Base-by-base conservation (phyloP, 2,113 vertebrate genomes). In the Nerophis lumbriciformis region DNA sequence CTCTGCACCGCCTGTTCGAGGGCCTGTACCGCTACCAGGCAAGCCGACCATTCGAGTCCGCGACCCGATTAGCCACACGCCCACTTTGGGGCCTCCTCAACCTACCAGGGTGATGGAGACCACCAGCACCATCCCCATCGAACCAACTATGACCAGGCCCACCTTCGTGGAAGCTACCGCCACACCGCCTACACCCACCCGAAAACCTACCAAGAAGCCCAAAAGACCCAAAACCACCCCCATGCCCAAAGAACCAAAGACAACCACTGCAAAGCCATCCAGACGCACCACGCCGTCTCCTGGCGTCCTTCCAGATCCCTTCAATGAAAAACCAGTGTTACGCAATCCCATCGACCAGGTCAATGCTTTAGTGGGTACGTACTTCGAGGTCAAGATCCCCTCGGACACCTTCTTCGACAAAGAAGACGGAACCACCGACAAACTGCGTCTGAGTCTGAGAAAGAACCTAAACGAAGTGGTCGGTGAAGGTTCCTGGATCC, bases 381-480 rank as follows among this genome's bases (percentile, higher is more conserved):
- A 99, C 60, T 99, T 99, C 0, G 97, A 99, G 73, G 93, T 98
- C 14, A 99, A 98, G 83, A 97, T 99, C 74, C 95, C 96, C 0
- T 91, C 93, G 0, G 95, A 98, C 63, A 99, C 97, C 0, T 99
- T 99, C 89, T 98, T 94, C 0, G 97, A 99, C 72, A 87, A 87
- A 10, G 94, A 98, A 39, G 97, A 99, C 10, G 97, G 95, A 51
- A 95, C 95, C 15, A 98, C 96, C 0, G 97, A 99, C 79, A 97
- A 98, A 66, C 88, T 99, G 50, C 92, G 94, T 64, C 87, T 99
- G 15, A 94, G 93, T 0, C 66, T 99, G 78, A 93, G 93, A 70
- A 89, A 94, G 37, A 93, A 93, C 69, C 90, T 93, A 59, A 92
- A 93, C 53, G 93, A 96, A 10, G 79, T 90, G 61, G 87, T 95